phyloP scores from a whole-genome alignment of 2,888 invertebrate genomes.

The Piscicola geometra region DNA sequence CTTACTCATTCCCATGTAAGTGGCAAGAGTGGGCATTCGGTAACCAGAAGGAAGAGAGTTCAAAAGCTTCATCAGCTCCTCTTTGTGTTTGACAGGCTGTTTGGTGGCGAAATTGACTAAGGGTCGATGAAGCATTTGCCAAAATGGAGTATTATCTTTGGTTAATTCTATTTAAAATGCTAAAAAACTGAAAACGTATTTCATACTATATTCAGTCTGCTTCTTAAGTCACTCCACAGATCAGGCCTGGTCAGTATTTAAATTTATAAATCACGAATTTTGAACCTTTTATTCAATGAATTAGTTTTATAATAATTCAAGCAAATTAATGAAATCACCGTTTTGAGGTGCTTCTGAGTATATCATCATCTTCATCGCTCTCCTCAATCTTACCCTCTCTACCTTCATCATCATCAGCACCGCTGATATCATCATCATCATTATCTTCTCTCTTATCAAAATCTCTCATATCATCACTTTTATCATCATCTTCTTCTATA shows the following conservation, averaged over 20 bases:
- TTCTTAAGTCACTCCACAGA: not conserved
- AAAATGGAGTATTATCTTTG: no score
- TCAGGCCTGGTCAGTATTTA: not conserved
- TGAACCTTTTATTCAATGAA: no score
- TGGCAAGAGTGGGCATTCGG: not conserved
- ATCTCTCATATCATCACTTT: not conserved
- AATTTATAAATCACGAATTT: no score
- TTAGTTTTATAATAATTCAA: not conserved
- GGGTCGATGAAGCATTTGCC: no score
- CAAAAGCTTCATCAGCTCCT: not conserved
- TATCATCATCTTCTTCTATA: not conserved
- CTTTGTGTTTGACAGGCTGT: not conserved
- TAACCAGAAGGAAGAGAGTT: slow-evolving; percentile 5
- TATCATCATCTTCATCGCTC: not conserved
- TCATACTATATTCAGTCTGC: not conserved
- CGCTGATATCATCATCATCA: not conserved
- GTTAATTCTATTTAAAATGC: not conserved
- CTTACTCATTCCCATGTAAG: not conserved
- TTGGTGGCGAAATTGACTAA: not conserved
- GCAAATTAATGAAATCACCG: not conserved
- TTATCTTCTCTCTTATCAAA: not conserved
- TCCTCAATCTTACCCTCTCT: not conserved
- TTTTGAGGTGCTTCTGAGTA: not conserved
- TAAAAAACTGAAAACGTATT: not conserved
- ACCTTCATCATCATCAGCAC: not conserved